Evolutionary conservation across 2,888 invertebrate genomes (phyloP).

Genomic region (Anagyrus pseudococci): DNA sequence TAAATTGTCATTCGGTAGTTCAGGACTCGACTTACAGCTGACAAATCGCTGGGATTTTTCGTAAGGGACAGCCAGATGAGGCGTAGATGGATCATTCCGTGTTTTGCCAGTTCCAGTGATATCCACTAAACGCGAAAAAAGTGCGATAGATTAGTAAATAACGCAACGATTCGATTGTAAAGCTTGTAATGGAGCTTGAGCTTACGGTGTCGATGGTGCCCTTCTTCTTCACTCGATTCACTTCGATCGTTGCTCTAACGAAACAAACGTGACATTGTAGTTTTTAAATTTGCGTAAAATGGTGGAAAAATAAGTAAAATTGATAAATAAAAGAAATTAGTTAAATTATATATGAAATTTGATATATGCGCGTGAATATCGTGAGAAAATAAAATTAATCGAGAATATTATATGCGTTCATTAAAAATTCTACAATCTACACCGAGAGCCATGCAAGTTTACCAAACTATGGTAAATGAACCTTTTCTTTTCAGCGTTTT

Average conservation of each 20-base stretch:
- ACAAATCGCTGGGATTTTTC: constrained; percentile 73
- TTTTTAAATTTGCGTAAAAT: no score
- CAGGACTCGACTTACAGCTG: constrained; percentile 70
- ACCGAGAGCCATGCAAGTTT: no score
- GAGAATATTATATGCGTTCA: no score
- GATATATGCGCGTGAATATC: no score
- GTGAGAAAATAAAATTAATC: no score
- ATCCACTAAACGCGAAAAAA: constrained; percentile 81
- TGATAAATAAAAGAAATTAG: no score
- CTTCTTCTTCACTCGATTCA: constrained; percentile 73
- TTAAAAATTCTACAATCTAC: no score
- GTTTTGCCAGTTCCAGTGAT: constrained; percentile 92
- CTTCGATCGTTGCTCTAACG: constrained; percentile 77
- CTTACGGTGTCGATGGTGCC: constrained; percentile 77
- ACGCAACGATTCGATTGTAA: constrained; percentile 9
- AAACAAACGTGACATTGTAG: neutral
- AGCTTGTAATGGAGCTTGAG: constrained; percentile 39
- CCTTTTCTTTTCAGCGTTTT: no score
- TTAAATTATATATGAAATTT: no score
- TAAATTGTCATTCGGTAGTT: constrained; percentile 2
- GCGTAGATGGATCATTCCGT: constrained; percentile 90
- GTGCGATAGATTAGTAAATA: constrained; percentile 39
- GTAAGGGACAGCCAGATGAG: constrained; percentile 88
- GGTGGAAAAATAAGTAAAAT: no score
- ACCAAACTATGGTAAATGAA: no score